Base-by-base conservation (phyloP, 2,797 vertebrate species). In the Argya squamiceps region DNA sequence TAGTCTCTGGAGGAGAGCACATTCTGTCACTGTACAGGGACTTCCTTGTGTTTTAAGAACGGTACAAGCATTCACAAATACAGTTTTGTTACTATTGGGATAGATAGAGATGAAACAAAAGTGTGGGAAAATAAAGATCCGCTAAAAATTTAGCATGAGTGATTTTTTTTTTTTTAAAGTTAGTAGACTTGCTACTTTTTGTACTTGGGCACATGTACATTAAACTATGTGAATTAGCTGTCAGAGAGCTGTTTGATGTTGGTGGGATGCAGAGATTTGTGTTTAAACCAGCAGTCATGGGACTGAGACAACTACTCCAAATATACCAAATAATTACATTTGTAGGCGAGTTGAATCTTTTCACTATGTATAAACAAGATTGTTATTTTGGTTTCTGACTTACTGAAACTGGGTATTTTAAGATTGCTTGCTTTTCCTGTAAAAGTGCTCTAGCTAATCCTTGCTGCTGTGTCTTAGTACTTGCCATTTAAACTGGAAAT, bases 401-500 rank as follows among this genome's bases (percentile, higher is more conserved):
- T 79, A 49, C 4, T 84, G 36, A 68, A 85, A 60, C 15, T 21
- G 62, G 5, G 14, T 81, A 47, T 76, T 71, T 73, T 52, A 87
- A 46, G 26, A 70, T 77, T 67, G 26, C 73, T 59, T 85, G 53
- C 32, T 93, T 94, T 95, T 75, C 49, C 15, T 63, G 77, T 53
- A 76, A 65, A 88, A 88, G 36, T 76, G n/a, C 29, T 11, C 10
- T 58, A 81, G 49, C n/a, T 86, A 56, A 87, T 84, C 36, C 21
- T 63, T 67, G 43, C 14, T 71, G 43, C 59, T 50, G 10, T 64
- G 34, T 76, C 29, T 46, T 32, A 29, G 6, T 76, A n/a, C 52
- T 65, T 92, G 49, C 30, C 71, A 13, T 80, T 79, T 84, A 94
- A 91, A 49, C 39, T 95, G 75, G 64, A 93, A 94, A 92, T 83